phyloP scores from a whole-genome alignment of 2,888 invertebrate species.

The Eupithecia exiguata region DNA sequence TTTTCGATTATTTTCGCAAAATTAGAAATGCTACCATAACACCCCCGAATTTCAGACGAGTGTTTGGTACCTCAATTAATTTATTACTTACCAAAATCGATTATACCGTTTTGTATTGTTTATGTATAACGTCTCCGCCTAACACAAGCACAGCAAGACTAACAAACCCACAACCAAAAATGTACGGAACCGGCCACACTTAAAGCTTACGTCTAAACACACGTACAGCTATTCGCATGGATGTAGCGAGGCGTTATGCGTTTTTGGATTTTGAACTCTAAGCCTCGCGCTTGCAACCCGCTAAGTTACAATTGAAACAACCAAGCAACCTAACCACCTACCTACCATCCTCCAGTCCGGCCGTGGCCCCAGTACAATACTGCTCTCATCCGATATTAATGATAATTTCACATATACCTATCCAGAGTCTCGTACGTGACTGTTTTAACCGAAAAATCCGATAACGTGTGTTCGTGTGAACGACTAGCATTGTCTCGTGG shows the following conservation, averaged over 20 bases:
- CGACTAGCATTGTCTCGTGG: neutral
- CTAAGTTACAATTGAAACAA: neutral
- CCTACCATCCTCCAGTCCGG: neutral
- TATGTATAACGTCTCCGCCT: no score
- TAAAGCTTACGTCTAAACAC: neutral
- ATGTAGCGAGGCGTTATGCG: neutral
- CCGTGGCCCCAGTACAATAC: neutral
- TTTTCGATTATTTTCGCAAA: no score
- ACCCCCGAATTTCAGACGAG: neutral
- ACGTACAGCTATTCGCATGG: neutral
- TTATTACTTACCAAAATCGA: no score
- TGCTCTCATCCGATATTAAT: neutral
- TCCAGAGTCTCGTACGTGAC: slow-evolving; percentile 2
- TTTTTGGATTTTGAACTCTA: neutral
- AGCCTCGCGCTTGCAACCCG: neutral
- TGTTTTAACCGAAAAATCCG: neutral
- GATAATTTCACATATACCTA: slow-evolving; percentile 6
- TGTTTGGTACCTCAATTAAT: no score
- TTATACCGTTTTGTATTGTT: no score
- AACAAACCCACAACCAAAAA: no score
- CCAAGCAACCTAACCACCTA: neutral
- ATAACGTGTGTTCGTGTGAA: neutral
- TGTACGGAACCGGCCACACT: neutral
- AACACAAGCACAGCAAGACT: neutral
- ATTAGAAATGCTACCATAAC: neutral